Base-by-base conservation (phyloP, 2,113 vertebrate species). In the Peromyscus leucopus region DNA sequence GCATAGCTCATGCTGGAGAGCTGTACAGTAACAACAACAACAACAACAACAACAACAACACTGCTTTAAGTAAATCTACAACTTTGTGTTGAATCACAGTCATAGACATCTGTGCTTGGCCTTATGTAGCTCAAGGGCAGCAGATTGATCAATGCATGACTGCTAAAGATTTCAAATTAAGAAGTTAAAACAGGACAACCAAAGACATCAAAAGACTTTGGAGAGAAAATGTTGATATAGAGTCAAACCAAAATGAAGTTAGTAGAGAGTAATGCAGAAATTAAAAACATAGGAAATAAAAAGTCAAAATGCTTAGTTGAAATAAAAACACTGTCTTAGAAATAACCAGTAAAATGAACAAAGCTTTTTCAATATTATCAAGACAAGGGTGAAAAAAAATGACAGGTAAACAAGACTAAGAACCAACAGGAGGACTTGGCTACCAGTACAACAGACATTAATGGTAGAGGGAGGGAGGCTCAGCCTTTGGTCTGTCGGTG, bases 281-380 rank as follows among this genome's bases (percentile, higher is more conserved):
- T 69, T 74, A 84, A 67, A 48, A 67, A 88, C 96, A 79, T 36
- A 63, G 17, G 74, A 96, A 92, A 75, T n/a, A 57, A 85, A 91
- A 89, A 59, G 12, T 71, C 80, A 46, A 76, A 67, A 48, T 71
- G 13, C 9, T 46, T 80, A 46, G 2, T 69, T 48, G 90, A 91
- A 92, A 67, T 79, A 95, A 86, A 96, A 83, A 5, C 5, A 84
- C 84, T 84, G 94, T 63, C 48, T 83, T 55, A 87, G 74, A 89
- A 95, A 90, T 90, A 71, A 87, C 22, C 22, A 75, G 22, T 80
- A 75, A 48, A 59, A 72, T 46, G 39, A 2, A 82, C 61, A 95
- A 82, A 89, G 63, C 33, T 48, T 72, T 91, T 13, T 74, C 48
- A 89, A 51, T 36, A 13, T 59, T 26, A 92, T 97, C 9, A 83